phyloP scores from a whole-genome alignment of 2,888 invertebrate genomes.

The Thera obeliscata region DNA sequence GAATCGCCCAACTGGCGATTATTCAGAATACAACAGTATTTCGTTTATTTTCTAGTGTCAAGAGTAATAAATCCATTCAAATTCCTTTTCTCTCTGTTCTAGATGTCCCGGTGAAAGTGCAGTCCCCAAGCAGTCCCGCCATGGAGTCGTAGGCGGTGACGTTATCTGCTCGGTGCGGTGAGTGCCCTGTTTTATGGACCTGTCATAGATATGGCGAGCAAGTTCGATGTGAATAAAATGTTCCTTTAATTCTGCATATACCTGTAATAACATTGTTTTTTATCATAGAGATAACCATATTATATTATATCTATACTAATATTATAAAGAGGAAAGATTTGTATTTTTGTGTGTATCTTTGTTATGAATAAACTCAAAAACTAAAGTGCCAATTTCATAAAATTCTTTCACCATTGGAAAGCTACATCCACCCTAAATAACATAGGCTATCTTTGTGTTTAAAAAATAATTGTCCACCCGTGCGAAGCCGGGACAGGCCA shows the following conservation, averaged over 20 bases:
- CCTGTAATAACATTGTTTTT: constrained; percentile 67
- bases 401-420: too few relatives aligned
- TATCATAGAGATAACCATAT: too few relatives aligned
- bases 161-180: constrained; percentile 54
- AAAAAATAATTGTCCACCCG: too few relatives aligned
- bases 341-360: too few relatives aligned
- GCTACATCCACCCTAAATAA: too few relatives aligned
- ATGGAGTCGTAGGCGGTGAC: constrained; percentile 63
- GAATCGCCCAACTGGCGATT: not conserved
- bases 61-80: constrained; percentile 13
- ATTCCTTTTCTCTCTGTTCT: constrained; percentile 50
- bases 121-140: constrained; percentile 40
- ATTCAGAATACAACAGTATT: not conserved
- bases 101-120: constrained; percentile 71
- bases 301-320: too few relatives aligned
- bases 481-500: too few relatives aligned
- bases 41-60: not conserved
- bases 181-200: constrained; percentile 37
- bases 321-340: too few relatives aligned
- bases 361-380: too few relatives aligned
- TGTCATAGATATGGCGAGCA: constrained; percentile 6
- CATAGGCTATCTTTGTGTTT: too few relatives aligned
- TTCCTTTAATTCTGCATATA: constrained; percentile 94
- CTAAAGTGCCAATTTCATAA: too few relatives aligned
- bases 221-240: constrained; percentile 2